Evolutionary conservation across 2,888 invertebrate genomes (phyloP).

Genomic region (Torymus auratus): DNA sequence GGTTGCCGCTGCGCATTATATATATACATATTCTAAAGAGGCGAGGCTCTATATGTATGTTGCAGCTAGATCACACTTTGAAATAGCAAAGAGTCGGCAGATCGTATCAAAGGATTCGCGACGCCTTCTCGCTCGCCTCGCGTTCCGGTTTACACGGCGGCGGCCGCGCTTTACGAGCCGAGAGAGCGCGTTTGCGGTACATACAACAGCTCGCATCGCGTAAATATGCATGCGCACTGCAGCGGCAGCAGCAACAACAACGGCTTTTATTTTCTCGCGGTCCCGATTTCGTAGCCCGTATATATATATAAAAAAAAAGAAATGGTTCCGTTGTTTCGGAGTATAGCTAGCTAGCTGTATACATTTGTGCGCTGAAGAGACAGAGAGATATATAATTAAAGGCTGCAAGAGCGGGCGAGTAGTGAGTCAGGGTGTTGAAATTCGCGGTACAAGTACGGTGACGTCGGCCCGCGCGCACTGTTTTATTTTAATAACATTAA

Average conservation of each 20-base stretch:
- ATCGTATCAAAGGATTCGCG: slow-evolving; percentile 18
- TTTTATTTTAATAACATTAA: too few relatives aligned
- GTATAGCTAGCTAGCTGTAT: too few relatives aligned
- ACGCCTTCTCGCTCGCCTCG: not conserved
- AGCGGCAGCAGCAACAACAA: slow-evolving; percentile 12
- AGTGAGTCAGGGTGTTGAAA: too few relatives aligned
- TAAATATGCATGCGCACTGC: slow-evolving; percentile 32
- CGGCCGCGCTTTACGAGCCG: slow-evolving; percentile 24
- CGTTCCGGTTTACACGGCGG: slow-evolving; percentile 35
- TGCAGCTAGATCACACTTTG: too few relatives aligned
- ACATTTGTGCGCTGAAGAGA: too few relatives aligned
- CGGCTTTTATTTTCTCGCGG: slow-evolving; percentile 3
- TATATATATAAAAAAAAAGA: too few relatives aligned
- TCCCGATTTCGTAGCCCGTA: not conserved
- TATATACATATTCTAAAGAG: not conserved
- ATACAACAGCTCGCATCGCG: not conserved
- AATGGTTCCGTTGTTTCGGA: slow-evolving; percentile 29
- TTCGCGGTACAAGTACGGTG: too few relatives aligned
- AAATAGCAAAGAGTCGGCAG: not conserved
- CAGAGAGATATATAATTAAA: too few relatives aligned
- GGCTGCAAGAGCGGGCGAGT: too few relatives aligned
- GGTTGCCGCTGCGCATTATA: not conserved
- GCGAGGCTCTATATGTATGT: not conserved
- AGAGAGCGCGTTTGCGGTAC: slow-evolving; percentile 26
- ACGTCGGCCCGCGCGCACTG: too few relatives aligned